Evolutionary conservation across 2,888 invertebrate species (phyloP).

Genomic region (Steinernema carpocapsae): DNA sequence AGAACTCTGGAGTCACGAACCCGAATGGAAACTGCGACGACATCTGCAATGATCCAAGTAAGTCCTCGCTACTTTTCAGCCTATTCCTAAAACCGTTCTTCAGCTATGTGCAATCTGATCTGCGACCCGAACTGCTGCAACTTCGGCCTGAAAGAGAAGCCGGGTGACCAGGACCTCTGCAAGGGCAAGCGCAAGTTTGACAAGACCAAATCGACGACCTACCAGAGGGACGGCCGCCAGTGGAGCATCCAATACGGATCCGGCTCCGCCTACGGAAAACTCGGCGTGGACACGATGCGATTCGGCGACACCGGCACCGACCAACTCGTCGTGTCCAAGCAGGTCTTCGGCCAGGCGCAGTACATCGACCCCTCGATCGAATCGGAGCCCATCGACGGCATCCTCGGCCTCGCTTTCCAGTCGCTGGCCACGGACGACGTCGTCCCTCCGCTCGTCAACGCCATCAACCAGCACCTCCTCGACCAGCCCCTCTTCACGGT

Average conservation of each 20-base stretch:
- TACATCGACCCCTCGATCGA: constrained; percentile 34
- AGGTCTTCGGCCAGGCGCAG: constrained; percentile 43
- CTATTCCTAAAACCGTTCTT: neutral
- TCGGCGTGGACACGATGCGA: constrained; percentile 71
- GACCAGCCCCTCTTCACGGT: constrained; percentile 59
- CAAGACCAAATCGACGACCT: constrained; percentile 80
- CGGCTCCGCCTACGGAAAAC: constrained; percentile 71
- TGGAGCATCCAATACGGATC: constrained; percentile 71
- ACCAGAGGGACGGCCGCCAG: constrained; percentile 69
- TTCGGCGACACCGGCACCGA: constrained; percentile 36
- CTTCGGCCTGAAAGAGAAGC: neutral
- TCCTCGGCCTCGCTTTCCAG: constrained; percentile 82
- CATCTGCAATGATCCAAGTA: constrained; percentile 17
- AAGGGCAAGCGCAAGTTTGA: constrained; percentile 84
- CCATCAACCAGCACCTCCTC: constrained; percentile 72
- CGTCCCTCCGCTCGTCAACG: constrained; percentile 87
- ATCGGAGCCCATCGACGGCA: constrained; percentile 53
- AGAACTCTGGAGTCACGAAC: constrained; percentile 31
- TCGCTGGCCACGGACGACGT: constrained; percentile 90
- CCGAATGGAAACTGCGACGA: constrained; percentile 33
- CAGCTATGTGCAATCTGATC: constrained; percentile 3
- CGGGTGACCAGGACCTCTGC: constrained; percentile 38
- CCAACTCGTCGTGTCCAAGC: constrained; percentile 40
- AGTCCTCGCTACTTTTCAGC: no score
- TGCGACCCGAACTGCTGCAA: constrained; percentile 39